A percentile compares a stretch with the other conserved stretches of the same genome.
These are phyloP conservation scores for Perizoma flavofasciatum DNA, from an alignment of 2,888 invertebrate species.

Conservation along the genomic window DNA sequence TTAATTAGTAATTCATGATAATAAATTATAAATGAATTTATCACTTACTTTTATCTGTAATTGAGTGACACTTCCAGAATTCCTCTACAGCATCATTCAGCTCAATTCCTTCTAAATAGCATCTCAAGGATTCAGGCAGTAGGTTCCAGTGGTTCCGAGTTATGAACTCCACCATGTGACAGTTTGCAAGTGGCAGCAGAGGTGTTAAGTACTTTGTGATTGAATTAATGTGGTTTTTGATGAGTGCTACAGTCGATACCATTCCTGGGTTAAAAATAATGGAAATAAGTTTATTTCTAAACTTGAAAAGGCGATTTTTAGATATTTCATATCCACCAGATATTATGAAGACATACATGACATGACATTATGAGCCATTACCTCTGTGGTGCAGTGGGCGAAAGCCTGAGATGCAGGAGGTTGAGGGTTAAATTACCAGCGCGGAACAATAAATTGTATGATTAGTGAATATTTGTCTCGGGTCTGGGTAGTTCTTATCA, in stretches of 20 bases:
- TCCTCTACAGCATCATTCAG: conserved; percentile 69
- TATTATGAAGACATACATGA: too few relatives aligned
- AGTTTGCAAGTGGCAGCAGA: conserved; percentile 86
- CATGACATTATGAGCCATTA: too few relatives aligned
- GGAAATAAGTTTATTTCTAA: conserved; percentile 8
- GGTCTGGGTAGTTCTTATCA: too few relatives aligned
- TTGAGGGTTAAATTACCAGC: too few relatives aligned
- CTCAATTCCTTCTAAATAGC: conserved; percentile 72
- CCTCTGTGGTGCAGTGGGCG: too few relatives aligned
- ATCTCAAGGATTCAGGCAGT: conserved; percentile 81
- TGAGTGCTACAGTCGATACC: conserved; percentile 49
- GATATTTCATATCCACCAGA: too few relatives aligned
- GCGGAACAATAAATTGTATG: too few relatives aligned
- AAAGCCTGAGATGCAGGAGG: too few relatives aligned
- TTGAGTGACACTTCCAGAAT: conserved; percentile 71
- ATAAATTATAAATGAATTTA: too few relatives aligned
- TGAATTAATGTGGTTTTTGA: conserved; percentile 70
- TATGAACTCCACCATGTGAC: conserved; percentile 88
- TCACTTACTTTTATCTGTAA: conserved; percentile 16
- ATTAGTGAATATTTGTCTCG: too few relatives aligned
- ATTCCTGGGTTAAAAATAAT: conserved; percentile 37
- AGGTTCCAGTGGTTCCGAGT: conserved; percentile 86
- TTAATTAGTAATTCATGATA: too few relatives aligned
- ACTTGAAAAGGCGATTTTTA: too few relatives aligned
- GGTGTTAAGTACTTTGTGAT: conserved; percentile 84